A percentile compares a stretch with the other conserved stretches of the same genome.
These are phyloP conservation scores for Harpegnathos saltator DNA, from an alignment of 1,140 invertebrate genomes.

Conservation along the genomic window DNA sequence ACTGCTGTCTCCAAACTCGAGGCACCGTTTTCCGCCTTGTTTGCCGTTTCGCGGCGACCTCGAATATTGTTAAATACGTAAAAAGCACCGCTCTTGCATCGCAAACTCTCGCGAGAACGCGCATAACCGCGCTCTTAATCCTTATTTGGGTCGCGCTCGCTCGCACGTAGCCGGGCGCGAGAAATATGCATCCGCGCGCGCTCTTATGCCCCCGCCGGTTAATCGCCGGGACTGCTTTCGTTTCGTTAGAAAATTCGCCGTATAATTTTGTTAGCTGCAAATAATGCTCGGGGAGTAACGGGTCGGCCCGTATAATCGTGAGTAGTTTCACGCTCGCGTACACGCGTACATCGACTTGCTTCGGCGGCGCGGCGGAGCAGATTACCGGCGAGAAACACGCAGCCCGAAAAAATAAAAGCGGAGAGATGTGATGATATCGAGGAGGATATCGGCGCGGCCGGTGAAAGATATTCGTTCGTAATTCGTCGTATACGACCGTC, in stretches of 20 bases:
- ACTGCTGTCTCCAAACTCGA: slow-evolving; percentile 60
- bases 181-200: slow-evolving; percentile 17
- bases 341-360: slow-evolving; percentile 3
- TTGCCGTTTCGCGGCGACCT: slow-evolving; percentile 10
- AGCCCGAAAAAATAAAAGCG: background rate
- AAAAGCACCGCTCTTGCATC: slow-evolving; percentile 33
- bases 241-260: slow-evolving; percentile 19
- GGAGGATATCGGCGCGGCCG: no score
- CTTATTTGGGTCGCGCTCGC: slow-evolving; percentile 24
- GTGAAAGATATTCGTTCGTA: background rate
- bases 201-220: background rate
- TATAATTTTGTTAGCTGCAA: slow-evolving; percentile 23
- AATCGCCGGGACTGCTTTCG: slow-evolving; percentile 20
- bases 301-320: background rate
- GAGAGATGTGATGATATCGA: background rate
- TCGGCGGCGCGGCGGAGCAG: background rate
- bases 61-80: slow-evolving; percentile 50
- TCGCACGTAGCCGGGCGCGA: background rate
- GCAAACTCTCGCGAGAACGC: slow-evolving; percentile 2
- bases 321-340: background rate
- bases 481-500: background rate
- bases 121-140: slow-evolving; percentile 39
- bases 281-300: slow-evolving; percentile 6
- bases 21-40: slow-evolving; percentile 8
- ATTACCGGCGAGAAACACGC: background rate